Evolutionary conservation across 2,888 invertebrate species (phyloP).

Genomic region (Ischnus inquisitorius): DNA sequence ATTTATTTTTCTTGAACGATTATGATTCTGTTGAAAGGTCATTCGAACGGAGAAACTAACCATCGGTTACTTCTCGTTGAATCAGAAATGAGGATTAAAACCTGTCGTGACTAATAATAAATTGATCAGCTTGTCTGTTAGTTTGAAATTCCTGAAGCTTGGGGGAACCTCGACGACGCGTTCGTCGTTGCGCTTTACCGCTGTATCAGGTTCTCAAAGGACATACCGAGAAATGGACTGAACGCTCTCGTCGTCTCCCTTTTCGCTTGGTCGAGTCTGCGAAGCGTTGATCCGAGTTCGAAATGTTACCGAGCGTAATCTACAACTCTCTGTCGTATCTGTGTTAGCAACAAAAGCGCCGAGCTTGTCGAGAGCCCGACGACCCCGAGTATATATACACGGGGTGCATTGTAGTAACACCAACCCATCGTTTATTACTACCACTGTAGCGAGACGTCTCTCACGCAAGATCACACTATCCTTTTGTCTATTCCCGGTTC

Average conservation of each 20-base stretch:
- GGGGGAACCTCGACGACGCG: not conserved
- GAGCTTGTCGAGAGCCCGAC: constrained; percentile 20
- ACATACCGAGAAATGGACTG: constrained; percentile 61
- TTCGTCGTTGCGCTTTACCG: not conserved
- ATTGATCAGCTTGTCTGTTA: not conserved
- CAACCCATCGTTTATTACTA: constrained; percentile 32
- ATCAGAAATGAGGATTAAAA: not conserved
- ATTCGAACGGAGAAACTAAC: no score
- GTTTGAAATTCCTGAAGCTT: constrained; percentile 24
- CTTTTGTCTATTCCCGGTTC: constrained; percentile 51
- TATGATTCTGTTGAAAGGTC: not conserved
- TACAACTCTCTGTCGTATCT: constrained; percentile 9
- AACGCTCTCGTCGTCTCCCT: constrained; percentile 81
- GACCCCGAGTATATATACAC: constrained; percentile 38
- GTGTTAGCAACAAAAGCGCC: constrained; percentile 16
- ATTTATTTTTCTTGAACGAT: no score
- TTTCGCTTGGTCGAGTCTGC: constrained; percentile 85
- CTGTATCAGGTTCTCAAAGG: constrained; percentile 59
- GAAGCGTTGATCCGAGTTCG: constrained; percentile 15
- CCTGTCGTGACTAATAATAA: not conserved
- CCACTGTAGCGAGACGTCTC: constrained; percentile 62
- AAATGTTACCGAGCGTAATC: constrained; percentile 29
- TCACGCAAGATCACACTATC: constrained; percentile 65
- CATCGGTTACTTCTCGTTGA: not conserved
- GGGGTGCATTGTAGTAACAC: constrained; percentile 3